These are phyloP conservation scores for Tetramorium bicarinatum DNA, from an alignment of 2,888 invertebrate species.

Conservation along the genomic window DNA sequence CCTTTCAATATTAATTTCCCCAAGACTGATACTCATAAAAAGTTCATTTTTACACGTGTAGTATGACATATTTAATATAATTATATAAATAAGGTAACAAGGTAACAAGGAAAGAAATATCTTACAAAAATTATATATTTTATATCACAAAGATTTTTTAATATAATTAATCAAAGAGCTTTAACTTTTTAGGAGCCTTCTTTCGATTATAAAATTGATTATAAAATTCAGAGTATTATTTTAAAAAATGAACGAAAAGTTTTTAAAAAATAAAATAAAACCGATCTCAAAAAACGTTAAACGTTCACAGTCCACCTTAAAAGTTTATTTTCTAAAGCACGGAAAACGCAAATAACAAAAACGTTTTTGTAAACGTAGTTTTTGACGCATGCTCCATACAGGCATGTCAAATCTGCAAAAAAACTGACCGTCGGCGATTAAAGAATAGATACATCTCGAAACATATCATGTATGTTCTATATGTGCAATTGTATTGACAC, in stretches of 20 bases:
- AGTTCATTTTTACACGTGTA: background rate
- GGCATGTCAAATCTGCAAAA: background rate
- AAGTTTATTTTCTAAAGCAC: conserved; percentile 7
- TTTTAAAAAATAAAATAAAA: background rate
- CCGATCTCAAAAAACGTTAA: background rate
- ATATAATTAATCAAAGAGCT: background rate
- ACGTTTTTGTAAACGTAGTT: background rate
- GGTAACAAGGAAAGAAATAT: background rate
- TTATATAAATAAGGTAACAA: background rate
- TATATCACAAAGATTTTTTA: background rate
- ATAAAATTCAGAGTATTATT: background rate
- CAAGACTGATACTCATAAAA: background rate
- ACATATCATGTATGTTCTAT: background rate
- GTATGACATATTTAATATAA: background rate
- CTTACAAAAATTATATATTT: background rate
- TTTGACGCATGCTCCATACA: background rate
- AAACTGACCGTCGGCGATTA: background rate
- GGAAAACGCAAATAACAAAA: background rate
- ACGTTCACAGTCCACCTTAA: background rate
- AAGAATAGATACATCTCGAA: background rate
- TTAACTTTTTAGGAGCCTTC: background rate
- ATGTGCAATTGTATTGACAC: background rate
- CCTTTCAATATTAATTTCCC: background rate
- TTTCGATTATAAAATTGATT: background rate
- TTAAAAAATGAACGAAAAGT: background rate